Percentiles rank a stretch among this genome's conserved stretches.
Conservation (phyloP, 2,797 vertebrate genomes). For the Arremon brunneinucha region DNA sequence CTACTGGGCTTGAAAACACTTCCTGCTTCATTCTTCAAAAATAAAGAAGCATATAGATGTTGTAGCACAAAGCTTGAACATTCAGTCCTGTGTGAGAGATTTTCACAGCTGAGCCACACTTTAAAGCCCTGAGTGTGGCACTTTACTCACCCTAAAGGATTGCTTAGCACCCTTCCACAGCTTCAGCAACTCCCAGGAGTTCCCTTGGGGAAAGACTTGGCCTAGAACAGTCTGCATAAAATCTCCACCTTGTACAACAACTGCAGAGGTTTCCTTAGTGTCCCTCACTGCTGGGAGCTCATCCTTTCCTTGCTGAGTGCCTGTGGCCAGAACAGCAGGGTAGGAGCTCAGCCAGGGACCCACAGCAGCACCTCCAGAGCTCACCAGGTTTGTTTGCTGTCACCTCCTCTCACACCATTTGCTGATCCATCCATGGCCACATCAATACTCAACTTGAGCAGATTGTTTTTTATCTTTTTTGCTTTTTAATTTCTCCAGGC, state of each 20-base stretch:
- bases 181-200: not conserved
- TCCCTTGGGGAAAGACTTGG: not conserved
- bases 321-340: not conserved
- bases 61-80: not conserved
- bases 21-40: not conserved
- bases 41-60: not conserved
- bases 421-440: not conserved
- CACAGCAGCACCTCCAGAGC: not conserved
- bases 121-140: not conserved
- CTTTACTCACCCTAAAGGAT: not conserved
- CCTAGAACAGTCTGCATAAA: not conserved
- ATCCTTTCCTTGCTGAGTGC: not conserved
- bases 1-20: not conserved
- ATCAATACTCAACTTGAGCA: not conserved
- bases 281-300: not conserved
- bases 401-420: not conserved
- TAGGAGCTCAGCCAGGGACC: not conserved
- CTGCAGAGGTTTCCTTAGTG: not conserved
- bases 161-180: not conserved
- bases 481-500: not conserved
- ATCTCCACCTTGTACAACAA: fast-evolving
- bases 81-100: not conserved
- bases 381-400: not conserved
- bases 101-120: not conserved
- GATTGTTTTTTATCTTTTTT: not conserved